Evolutionary conservation across 2,113 vertebrate species (phyloP).

Genomic region (Rafetus swinhoei): DNA sequence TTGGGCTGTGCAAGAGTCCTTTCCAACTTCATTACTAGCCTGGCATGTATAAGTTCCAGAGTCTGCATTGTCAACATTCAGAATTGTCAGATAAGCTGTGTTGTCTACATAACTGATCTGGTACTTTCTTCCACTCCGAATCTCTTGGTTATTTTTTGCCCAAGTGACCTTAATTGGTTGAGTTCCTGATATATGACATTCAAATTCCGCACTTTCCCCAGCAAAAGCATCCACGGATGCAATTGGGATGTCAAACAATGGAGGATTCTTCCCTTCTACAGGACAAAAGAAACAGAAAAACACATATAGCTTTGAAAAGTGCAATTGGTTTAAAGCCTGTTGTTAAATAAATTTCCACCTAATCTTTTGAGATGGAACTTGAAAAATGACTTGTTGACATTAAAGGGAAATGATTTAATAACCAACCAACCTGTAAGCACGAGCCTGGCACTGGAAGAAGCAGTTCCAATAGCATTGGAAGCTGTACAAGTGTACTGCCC

Average conservation of each 20-base stretch:
- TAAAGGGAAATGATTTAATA: not conserved
- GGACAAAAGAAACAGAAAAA: conserved; percentile 51
- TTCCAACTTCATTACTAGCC: conserved; percentile 92
- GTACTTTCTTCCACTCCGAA: conserved; percentile 92
- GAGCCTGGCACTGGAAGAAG: conserved; percentile 94
- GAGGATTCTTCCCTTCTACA: conserved; percentile 91
- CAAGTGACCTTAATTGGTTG: conserved; percentile 92
- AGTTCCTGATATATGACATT: conserved; percentile 94
- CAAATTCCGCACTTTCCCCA: conserved; percentile 89
- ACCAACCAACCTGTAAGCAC: conserved; percentile 90
- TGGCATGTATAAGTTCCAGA: conserved; percentile 90
- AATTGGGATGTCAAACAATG: conserved; percentile 91
- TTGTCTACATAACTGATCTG: conserved; percentile 91
- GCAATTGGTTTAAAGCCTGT: not conserved
- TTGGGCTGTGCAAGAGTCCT: conserved; percentile 89
- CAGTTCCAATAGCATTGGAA: conserved; percentile 92
- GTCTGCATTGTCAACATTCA: conserved; percentile 89
- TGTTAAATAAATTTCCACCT: conserved; percentile 5
- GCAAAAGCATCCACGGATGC: conserved; percentile 85
- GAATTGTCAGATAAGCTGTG: conserved; percentile 85
- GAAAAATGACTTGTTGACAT: not conserved
- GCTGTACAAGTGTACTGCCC: conserved; percentile 95
- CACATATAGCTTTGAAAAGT: conserved; percentile 22
- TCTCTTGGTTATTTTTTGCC: conserved; percentile 95
- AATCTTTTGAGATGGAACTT: not conserved